Base-by-base conservation (phyloP, 2,797 vertebrate species). In the Lacerta agilis region DNA sequence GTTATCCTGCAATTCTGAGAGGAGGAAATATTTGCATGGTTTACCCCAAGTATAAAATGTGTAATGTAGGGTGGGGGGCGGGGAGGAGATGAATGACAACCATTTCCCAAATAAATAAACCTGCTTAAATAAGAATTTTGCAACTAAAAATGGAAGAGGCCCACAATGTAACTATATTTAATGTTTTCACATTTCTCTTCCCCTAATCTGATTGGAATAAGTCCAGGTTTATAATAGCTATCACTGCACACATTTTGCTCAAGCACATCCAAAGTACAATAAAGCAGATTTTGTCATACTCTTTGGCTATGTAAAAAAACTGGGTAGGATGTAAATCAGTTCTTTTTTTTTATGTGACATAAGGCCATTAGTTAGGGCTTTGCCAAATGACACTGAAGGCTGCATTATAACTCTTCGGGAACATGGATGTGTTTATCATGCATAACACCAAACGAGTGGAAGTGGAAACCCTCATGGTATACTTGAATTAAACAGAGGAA, bases 171-270 rank as follows among this genome's bases (percentile, higher is more conserved):
- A 29, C 64, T 67, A 36, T 71, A 41, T 29, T 84, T 75, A 55
- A 75, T 58, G 23, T 78, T 36, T 49, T 80, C 77, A 43, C 27
- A 84, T 87, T 80, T 33, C 25, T 55, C n/a, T 67, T 15, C 36
- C 25, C 78, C 38, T 83, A 80, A 67, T 41, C 85, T 83, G 55
- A 80, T 87, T 83, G 76, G 76, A 87, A 87, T 41, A 64, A 58
- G 25, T 87, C 81, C 20, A 75, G 43, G 23, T 77, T 83, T 80
- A 78, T 80, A 89, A 86, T 41, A 84, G 69, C 76, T 71, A 27
- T 10, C 13, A 38, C 55, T 41, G 81, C 79, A 45, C 41, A 58
- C 36, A 27, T 69, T 75, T 69, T 66, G 69, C 77, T 55, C 58
- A 80, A 75, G 71, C 45, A 80, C 66, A 81, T 77, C 67, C 3